These are phyloP conservation scores for Fragum fragum DNA, from an alignment of 2,888 invertebrate species.

Conservation along the genomic window DNA sequence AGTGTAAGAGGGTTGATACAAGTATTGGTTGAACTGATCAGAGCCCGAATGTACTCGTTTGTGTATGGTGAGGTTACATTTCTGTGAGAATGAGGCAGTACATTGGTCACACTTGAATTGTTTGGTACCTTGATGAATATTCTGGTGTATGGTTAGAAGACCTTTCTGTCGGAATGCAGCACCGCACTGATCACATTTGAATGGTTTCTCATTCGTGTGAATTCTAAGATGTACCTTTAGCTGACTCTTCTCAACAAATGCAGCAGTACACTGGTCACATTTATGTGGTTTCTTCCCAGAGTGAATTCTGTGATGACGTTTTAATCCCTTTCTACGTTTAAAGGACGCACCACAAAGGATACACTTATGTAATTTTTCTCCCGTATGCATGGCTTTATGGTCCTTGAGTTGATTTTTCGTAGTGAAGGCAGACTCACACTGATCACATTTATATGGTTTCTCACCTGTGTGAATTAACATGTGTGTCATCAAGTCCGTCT, in stretches of 20 bases:
- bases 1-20: conserved; percentile 18
- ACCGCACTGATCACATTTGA: conserved; percentile 21
- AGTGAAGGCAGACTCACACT: conserved; percentile 11
- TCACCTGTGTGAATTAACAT: conserved; percentile 16
- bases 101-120: conserved; percentile 16
- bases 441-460: conserved; percentile 23
- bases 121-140: conserved; percentile 14
- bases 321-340: conserved; percentile 17
- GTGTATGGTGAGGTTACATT: conserved; percentile 24
- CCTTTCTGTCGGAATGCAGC: conserved; percentile 27
- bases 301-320: conserved; percentile 22
- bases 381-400: conserved; percentile 21
- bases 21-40: conserved; percentile 20
- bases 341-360: conserved; percentile 18
- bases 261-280: conserved; percentile 8
- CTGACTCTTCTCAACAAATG: conserved; percentile 17
- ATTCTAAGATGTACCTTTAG: conserved; percentile 19
- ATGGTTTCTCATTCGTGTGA: conserved; percentile 22
- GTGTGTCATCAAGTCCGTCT: conserved; percentile 7
- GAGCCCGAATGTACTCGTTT: conserved; percentile 15
- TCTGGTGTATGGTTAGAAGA: conserved; percentile 17
- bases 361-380: conserved; percentile 21
- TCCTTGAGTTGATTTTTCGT: conserved; percentile 27
- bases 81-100: conserved; percentile 20
- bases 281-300: conserved; percentile 21